A percentile compares a stretch with the other conserved stretches of the same genome.
These are phyloP conservation scores for Sylvilagus floridanus DNA, from an alignment of 2,797 vertebrate genomes.

Conservation along the genomic window DNA sequence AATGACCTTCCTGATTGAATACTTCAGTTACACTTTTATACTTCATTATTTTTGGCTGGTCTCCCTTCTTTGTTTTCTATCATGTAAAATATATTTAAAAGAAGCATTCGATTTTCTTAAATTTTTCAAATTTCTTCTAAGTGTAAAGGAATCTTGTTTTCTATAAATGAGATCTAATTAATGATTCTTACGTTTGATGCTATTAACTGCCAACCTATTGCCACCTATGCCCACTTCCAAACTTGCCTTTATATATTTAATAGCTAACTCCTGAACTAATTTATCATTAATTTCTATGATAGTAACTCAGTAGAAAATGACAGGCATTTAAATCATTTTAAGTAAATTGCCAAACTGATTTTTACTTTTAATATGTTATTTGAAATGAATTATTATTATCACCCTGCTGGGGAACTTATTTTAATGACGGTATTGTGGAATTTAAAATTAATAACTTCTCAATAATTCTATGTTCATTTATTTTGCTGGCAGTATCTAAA, in stretches of 20 bases:
- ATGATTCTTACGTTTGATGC: background rate
- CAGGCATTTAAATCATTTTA: background rate
- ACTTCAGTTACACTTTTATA: background rate
- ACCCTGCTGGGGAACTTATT: background rate
- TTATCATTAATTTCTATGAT: background rate
- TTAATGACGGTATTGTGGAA: background rate
- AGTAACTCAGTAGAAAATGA: background rate
- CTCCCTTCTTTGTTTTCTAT: conserved; percentile 53
- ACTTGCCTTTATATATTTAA: background rate
- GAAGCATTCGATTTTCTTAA: background rate
- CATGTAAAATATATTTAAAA: conserved; percentile 42
- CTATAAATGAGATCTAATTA: background rate
- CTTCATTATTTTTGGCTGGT: conserved; percentile 52
- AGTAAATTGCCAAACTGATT: background rate
- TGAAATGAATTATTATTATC: conserved; percentile 45
- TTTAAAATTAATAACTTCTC: background rate
- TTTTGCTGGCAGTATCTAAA: background rate
- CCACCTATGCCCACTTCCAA: background rate
- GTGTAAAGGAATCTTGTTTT: conserved; percentile 9
- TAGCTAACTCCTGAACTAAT: background rate
- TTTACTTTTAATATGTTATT: conserved; percentile 9
- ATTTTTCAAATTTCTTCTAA: conserved; percentile 32
- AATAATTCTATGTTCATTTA: background rate
- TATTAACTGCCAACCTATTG: background rate
- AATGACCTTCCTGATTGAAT: conserved; percentile 31